Conservation (phyloP, 1,140 invertebrate species). For the Scaptomyza graminum region DNA sequence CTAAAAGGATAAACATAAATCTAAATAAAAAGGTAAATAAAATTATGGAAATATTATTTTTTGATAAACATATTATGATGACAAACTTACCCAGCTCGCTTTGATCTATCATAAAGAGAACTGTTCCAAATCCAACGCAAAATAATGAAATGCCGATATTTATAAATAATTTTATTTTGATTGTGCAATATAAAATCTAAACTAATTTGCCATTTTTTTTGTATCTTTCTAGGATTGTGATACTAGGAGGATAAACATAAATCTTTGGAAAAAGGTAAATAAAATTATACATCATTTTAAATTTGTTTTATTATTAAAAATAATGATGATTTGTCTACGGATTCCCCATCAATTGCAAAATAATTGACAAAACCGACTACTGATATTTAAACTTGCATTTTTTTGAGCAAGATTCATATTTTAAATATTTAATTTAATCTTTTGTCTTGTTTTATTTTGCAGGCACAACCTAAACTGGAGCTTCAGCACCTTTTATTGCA, state of each 20-base stretch:
- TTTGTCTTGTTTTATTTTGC: not conserved
- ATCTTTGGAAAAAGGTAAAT: too few relatives aligned
- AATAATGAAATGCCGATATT: not conserved
- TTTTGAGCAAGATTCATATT: not conserved
- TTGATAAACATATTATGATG: not conserved
- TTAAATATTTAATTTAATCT: not conserved
- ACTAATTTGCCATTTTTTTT: too few relatives aligned
- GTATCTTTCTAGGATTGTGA: too few relatives aligned
- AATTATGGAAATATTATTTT: not conserved
- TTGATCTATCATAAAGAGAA: not conserved
- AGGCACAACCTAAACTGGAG: not conserved
- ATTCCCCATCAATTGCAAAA: not conserved
- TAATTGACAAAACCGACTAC: not conserved
- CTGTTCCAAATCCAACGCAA: conserved; percentile 2
- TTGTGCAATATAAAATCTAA: too few relatives aligned
- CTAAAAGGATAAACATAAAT: too few relatives aligned
- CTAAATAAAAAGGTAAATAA: too few relatives aligned
- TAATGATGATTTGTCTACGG: not conserved
- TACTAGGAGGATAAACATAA: too few relatives aligned
- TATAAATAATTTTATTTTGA: too few relatives aligned
- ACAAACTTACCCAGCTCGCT: conserved; percentile 10
- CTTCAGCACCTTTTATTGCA: not conserved
- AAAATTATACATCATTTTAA: too few relatives aligned
- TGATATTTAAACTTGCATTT: not conserved
- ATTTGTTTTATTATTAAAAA: too few relatives aligned